These are phyloP conservation scores for Temnothorax ravouxi DNA, from an alignment of 2,888 invertebrate species.

Conservation along the genomic window DNA sequence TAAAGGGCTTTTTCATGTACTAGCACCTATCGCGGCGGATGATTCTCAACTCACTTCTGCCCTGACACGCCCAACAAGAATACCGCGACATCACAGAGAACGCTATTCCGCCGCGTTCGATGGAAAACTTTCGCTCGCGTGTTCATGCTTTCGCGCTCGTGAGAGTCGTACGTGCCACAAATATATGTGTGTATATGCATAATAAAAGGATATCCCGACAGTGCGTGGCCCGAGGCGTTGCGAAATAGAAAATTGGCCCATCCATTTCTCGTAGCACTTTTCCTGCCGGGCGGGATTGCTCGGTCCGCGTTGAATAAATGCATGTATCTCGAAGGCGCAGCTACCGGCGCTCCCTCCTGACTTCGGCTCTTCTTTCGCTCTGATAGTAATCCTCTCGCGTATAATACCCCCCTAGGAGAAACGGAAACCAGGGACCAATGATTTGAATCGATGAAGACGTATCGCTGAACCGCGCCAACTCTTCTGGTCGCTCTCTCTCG, in stretches of 20 bases:
- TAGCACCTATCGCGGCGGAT: constrained; percentile 5
- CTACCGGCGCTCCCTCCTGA: constrained; percentile 64
- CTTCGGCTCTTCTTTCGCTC: constrained; percentile 56
- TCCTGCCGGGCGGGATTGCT: constrained; percentile 78
- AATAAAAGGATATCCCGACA: constrained; percentile 65
- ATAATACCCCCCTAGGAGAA: constrained; percentile 36
- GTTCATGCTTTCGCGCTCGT: constrained; percentile 32
- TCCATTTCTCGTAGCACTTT: constrained; percentile 82
- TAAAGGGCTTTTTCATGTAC: constrained; percentile 58
- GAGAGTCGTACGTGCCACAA: constrained; percentile 37
- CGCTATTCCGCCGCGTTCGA: constrained; percentile 1
- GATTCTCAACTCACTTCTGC: constrained; percentile 42
- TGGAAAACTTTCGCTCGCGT: constrained; percentile 30
- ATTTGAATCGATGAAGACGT: constrained; percentile 61
- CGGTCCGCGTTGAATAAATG: constrained; percentile 82
- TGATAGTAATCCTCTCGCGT: constrained; percentile 53
- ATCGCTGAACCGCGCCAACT: constrained; percentile 35
- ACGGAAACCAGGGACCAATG: constrained; percentile 59
- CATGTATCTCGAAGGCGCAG: constrained; percentile 79
- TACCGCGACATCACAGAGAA: constrained; percentile 30
- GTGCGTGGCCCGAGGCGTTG: constrained; percentile 71
- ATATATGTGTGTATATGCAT: constrained; percentile 62
- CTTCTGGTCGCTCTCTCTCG: constrained; percentile 30
- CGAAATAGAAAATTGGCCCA: constrained; percentile 84
- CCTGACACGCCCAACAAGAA: constrained; percentile 11